Base-by-base conservation (phyloP, 2,797 vertebrate species). In the Acrocephalus scirpaceus region DNA sequence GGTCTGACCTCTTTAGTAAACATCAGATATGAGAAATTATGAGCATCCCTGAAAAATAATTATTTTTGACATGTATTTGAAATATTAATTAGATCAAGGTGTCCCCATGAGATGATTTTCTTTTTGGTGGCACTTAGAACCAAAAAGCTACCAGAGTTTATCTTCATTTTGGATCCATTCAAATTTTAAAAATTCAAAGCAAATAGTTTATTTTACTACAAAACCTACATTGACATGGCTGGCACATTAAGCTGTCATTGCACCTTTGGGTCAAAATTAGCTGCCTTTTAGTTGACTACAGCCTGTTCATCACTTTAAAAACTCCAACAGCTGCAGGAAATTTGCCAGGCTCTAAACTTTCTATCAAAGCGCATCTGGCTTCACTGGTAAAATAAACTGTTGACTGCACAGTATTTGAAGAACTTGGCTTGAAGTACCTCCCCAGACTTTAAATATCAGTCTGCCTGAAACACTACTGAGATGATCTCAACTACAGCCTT, bases 361-460 rank as follows among this genome's bases (percentile, higher is more conserved):
- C 60, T 70, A 57, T 71, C 42, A 80, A 70, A 91, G 25, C 0
- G 0, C 89, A 92, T 95, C 78, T 94, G 91, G 25, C 47, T 79
- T 83, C 13, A 2, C 48, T 93, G 54, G 78, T 74, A 74, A 95
- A 93, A 92, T 91, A 82, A 95, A 85, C 53, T 79, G 53, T 95
- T 87, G 57, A 81, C 61, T 89, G 56, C 61, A 56, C 75, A 87
- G 26, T 45, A 66, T 92, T 67, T 95, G 86, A 96, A 95, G 56
- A 53, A 87, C 56, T 88, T 94, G 86, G 67, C 83, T 92, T 94
- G 60, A 94, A 92, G 60, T 87, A 79, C 17, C 32, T 76, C 62
- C 60, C 66, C 47, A 91, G 64, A 80, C 73, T 92, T 94, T 70
- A 89, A 86, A 87, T 87, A 92, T 42, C 87, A 82, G 65, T 48